A percentile compares a stretch with the other conserved stretches of the same genome.
phyloP scores from a whole-genome alignment of 1,140 invertebrate genomes.

The Glomeris maerens region DNA sequence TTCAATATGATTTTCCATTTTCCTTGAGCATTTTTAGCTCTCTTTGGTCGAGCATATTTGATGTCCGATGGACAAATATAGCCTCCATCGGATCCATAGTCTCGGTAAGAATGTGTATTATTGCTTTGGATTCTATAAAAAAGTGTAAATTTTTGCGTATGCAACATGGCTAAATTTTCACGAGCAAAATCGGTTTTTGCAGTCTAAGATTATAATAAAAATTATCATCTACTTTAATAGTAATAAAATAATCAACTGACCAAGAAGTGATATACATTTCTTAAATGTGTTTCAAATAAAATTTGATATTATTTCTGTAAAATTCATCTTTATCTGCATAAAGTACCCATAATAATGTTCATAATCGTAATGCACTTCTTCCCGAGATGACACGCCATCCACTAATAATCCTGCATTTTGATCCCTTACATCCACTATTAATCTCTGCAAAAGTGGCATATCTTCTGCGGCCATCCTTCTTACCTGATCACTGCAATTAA shows the following conservation, averaged over 20 bases:
- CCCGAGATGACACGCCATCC: neutral
- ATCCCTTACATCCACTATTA: neutral
- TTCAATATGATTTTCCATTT: slow-evolving; percentile 80
- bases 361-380: neutral
- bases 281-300: no score
- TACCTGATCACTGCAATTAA: no score
- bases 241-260: neutral
- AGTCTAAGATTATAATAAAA: no score
- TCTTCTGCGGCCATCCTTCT: no score
- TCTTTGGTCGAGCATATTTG: slow-evolving; percentile 65
- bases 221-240: neutral
- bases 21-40: slow-evolving; percentile 55
- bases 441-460: neutral
- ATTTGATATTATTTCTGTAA: no score
- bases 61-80: slow-evolving; percentile 67
- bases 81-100: slow-evolving; percentile 43
- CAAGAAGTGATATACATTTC: neutral
- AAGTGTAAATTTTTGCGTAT: no score
- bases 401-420: neutral
- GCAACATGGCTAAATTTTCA: no score
- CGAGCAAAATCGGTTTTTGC: no score
- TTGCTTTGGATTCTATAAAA: neutral
- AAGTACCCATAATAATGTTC: slow-evolving; percentile 3
- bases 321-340: no score
- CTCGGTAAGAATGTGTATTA: slow-evolving; percentile 23